Conservation (phyloP, 1,140 invertebrate genomes). For the Drosophila serrata region DNA sequence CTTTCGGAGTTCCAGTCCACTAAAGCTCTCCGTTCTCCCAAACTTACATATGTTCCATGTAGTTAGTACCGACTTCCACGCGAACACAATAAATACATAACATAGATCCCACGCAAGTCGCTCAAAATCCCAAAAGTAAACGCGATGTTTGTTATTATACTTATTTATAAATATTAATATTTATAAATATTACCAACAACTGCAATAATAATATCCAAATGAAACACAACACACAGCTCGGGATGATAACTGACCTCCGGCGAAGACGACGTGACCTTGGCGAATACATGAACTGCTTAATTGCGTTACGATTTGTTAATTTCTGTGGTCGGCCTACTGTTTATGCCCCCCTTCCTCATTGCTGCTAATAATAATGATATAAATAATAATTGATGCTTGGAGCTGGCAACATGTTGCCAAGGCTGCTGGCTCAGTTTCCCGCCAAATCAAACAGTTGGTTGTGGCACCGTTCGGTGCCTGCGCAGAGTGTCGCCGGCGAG, state of each 20-base stretch:
- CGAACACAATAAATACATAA: no score
- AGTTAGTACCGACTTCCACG: not conserved
- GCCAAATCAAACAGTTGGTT: conserved; percentile 58
- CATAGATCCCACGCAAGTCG: no score
- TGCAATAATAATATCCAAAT: not conserved
- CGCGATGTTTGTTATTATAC: not conserved
- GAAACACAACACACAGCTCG: conserved; percentile 3
- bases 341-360: conserved; percentile 51
- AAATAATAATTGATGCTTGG: conserved; percentile 14
- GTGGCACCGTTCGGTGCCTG: conserved; percentile 36
- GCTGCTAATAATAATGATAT: conserved; percentile 4
- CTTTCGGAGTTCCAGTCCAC: no score
- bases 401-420: conserved; percentile 56
- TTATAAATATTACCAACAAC: no score
- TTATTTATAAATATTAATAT: no score
- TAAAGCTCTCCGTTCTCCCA: no score
- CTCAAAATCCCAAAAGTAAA: not conserved
- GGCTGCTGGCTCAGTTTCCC: conserved; percentile 32
- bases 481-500: conserved; percentile 39
- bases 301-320: conserved; percentile 74
- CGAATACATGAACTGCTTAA: conserved; percentile 57
- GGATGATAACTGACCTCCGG: conserved; percentile 54
- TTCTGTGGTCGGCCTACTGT: conserved; percentile 37
- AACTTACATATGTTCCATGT: not conserved
- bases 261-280: conserved; percentile 58